A percentile compares a stretch with the other conserved stretches of the same genome.
These are phyloP conservation scores for Chinchilla lanigera DNA, from an alignment of 2,113 vertebrate species.

Conservation along the genomic window DNA sequence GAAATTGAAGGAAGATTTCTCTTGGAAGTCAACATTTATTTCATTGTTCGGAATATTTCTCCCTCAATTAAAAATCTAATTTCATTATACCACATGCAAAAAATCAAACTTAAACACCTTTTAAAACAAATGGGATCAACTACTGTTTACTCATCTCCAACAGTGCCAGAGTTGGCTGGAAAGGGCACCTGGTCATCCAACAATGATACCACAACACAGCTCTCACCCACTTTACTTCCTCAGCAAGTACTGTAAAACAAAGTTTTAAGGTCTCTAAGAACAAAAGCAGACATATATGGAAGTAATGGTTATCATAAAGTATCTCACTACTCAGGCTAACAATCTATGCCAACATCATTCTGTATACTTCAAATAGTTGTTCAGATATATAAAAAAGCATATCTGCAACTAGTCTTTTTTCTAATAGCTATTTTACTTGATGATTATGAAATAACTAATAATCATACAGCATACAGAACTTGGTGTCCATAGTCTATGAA, in stretches of 20 bases:
- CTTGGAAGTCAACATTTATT: background rate
- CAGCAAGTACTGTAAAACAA: background rate
- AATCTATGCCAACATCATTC: background rate
- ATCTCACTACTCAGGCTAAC: background rate
- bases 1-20: slow-evolving; percentile 8
- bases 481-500: background rate
- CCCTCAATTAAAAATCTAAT: background rate
- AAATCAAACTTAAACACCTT: background rate
- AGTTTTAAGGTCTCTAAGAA: background rate
- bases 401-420: background rate
- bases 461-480: background rate
- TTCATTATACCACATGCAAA: background rate
- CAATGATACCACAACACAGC: background rate
- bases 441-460: background rate
- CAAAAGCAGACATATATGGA: background rate
- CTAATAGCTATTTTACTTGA: background rate
- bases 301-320: background rate
- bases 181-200: background rate
- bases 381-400: background rate
- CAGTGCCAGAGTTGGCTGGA: background rate
- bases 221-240: background rate
- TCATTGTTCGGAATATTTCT: background rate
- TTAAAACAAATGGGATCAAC: slow-evolving; percentile 22
- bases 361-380: background rate
- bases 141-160: background rate